phyloP scores from a whole-genome alignment of 1,140 invertebrate genomes.

The Bombus cullumanus region DNA sequence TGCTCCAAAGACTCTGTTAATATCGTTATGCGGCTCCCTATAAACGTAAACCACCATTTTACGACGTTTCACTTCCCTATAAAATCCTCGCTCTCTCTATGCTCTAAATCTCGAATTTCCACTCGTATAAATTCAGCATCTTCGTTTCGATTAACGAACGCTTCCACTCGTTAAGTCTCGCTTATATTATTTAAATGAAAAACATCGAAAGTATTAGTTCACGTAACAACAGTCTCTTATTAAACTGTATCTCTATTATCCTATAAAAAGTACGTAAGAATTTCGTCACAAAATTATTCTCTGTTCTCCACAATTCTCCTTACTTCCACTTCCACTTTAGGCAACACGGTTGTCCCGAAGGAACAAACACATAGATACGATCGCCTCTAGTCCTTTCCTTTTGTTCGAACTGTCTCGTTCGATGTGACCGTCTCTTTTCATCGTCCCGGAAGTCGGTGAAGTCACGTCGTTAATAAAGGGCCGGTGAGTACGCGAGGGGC shows the following conservation, averaged over 20 bases:
- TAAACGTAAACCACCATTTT: not conserved
- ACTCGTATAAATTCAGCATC: not conserved
- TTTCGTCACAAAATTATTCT: too few relatives aligned
- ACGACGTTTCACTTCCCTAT: not conserved
- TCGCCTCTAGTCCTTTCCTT: not conserved
- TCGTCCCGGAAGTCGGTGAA: slow-evolving; percentile 63
- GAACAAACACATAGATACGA: slow-evolving; percentile 5
- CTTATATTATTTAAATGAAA: too few relatives aligned
- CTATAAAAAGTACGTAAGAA: too few relatives aligned
- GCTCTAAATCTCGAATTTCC: not conserved
- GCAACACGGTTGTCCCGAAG: slow-evolving; percentile 36
- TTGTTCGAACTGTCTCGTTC: not conserved
- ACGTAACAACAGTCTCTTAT: too few relatives aligned
- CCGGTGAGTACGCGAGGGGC: slow-evolving; percentile 41
- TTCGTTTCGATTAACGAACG: not conserved
- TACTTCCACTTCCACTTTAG: too few relatives aligned
- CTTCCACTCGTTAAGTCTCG: not conserved
- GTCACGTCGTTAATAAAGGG: slow-evolving; percentile 72
- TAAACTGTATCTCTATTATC: too few relatives aligned
- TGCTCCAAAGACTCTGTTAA: not conserved
- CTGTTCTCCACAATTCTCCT: too few relatives aligned
- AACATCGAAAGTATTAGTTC: too few relatives aligned
- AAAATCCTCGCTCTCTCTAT: not conserved
- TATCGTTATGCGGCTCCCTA: not conserved
- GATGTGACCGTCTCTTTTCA: not conserved